These are phyloP conservation scores for Metellina segmentata DNA, from an alignment of 2,888 invertebrate species.

Conservation along the genomic window DNA sequence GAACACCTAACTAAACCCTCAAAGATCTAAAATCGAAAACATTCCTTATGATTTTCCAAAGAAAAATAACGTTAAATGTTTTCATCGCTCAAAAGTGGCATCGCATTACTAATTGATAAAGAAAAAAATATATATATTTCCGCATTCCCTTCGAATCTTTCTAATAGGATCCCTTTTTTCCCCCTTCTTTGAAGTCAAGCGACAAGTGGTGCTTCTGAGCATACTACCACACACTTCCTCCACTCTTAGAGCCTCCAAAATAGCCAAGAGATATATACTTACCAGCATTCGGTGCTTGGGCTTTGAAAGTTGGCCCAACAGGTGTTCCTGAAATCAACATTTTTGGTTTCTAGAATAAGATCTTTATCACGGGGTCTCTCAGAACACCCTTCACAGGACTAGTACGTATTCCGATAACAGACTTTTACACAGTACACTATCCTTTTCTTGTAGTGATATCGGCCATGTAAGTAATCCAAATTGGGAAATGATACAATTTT, in stretches of 20 bases:
- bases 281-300: constrained; percentile 76
- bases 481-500: neutral
- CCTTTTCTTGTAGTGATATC: neutral
- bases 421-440: neutral
- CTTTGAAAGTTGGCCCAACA: constrained; percentile 76
- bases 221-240: neutral
- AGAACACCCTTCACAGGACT: neutral
- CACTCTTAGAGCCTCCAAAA: constrained; percentile 32
- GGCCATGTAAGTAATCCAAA: constrained; percentile 33
- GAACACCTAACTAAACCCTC: too few species aligned
- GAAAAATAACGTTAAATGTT: too few species aligned
- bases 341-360: neutral
- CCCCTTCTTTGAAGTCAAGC: constrained; percentile 8
- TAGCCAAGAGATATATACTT: constrained; percentile 61
- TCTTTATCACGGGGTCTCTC: too few species aligned
- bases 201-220: constrained; percentile 8
- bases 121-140: neutral
- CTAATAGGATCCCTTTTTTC: neutral
- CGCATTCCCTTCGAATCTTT: neutral
- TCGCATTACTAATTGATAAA: too few species aligned
- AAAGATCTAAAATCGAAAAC: too few species aligned
- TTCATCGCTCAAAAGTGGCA: too few species aligned
- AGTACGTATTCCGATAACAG: neutral
- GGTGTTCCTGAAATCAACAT: constrained; percentile 66
- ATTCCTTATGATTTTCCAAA: too few species aligned